These are phyloP conservation scores for Enhydra lutris DNA, from an alignment of 2,113 vertebrate genomes.

Conservation along the genomic window DNA sequence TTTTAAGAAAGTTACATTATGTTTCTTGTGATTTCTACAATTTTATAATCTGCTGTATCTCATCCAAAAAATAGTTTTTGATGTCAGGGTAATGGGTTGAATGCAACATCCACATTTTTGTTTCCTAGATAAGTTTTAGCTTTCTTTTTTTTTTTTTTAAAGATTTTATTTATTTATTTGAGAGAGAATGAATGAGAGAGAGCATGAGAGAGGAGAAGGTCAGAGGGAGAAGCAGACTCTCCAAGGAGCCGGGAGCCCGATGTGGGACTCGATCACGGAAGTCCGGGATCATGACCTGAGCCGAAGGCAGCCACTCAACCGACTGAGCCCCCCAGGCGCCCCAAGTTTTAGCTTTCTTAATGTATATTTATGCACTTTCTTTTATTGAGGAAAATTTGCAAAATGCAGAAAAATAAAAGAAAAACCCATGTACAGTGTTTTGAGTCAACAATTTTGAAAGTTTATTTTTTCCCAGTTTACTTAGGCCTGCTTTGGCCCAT, in stretches of 20 bases:
- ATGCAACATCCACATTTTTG: neutral
- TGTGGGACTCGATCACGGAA: too few species aligned
- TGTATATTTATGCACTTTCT: neutral
- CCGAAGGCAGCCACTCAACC: too few species aligned
- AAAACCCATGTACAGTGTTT: neutral
- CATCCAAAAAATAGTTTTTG: conserved; percentile 3
- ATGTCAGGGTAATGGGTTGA: conserved; percentile 7
- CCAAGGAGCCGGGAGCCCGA: too few species aligned
- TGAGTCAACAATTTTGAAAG: neutral
- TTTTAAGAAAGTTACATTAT: neutral
- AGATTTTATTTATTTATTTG: too few species aligned
- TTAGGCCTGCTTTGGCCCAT: neutral
- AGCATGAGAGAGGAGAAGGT: too few species aligned
- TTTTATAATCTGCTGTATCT: neutral
- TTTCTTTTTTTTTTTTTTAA: neutral
- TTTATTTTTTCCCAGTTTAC: neutral
- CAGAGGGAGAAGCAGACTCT: too few species aligned
- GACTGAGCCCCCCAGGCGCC: too few species aligned
- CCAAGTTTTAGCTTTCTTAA: conserved; percentile 13
- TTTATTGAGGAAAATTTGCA: conserved; percentile 10
- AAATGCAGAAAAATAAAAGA: neutral
- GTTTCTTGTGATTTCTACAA: conserved; percentile 10
- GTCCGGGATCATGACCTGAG: too few species aligned
- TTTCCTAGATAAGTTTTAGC: conserved; percentile 29
- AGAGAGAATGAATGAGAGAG: too few species aligned